phyloP scores from a whole-genome alignment of 2,888 invertebrate genomes.

The Luffia ferchaultella region DNA sequence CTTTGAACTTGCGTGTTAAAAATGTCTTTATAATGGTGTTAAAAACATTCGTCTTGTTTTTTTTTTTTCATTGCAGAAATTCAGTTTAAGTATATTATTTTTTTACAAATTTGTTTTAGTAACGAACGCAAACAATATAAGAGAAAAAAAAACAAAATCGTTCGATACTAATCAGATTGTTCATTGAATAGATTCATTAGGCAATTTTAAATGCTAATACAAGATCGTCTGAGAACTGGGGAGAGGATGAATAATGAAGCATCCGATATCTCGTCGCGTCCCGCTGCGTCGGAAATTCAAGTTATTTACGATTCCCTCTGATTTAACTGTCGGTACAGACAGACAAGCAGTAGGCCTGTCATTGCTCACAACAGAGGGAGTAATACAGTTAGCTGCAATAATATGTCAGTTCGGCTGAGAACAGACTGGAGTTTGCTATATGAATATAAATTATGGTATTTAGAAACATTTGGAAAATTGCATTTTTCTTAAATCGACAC shows the following conservation, averaged over 20 bases:
- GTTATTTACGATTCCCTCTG: background rate
- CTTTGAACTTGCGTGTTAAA: background rate
- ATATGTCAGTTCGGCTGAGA: background rate
- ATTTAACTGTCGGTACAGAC: background rate
- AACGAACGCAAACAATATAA: too few relatives aligned
- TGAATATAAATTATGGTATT: too few relatives aligned
- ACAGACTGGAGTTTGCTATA: too few relatives aligned
- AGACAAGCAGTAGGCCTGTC: background rate
- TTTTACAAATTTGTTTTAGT: too few relatives aligned
- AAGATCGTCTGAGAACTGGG: slow-evolving; percentile 35
- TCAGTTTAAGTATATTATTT: too few relatives aligned
- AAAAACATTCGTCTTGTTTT: too few relatives aligned
- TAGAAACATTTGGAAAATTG: too few relatives aligned
- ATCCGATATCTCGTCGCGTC: slow-evolving; percentile 29
- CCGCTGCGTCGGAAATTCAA: background rate
- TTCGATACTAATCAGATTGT: background rate
- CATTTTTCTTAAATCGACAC: too few relatives aligned
- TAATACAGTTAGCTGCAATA: background rate
- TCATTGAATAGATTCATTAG: slow-evolving; percentile 42
- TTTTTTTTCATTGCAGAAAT: too few relatives aligned
- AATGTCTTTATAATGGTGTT: background rate
- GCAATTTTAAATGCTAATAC: slow-evolving; percentile 58
- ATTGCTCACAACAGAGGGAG: background rate
- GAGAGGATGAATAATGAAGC: slow-evolving; percentile 46
- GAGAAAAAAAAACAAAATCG: background rate